Conservation (phyloP, 2,113 vertebrate species). For the Hydrochoerus hydrochaeris region DNA sequence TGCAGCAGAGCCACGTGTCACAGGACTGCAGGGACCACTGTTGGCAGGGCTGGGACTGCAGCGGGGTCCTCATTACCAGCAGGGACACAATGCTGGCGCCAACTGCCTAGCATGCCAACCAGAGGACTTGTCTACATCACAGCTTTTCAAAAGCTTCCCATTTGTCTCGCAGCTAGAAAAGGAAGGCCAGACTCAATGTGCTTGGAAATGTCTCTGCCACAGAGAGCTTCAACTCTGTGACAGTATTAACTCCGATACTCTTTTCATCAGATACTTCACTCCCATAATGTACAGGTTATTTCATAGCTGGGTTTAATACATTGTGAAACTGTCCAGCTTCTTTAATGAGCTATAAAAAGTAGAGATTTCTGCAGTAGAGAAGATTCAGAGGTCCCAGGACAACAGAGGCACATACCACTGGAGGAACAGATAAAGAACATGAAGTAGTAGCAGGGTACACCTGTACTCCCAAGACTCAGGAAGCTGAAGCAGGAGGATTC, state of each 20-base stretch:
- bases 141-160: background rate
- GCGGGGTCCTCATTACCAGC: background rate
- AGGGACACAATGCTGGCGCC: too few species aligned
- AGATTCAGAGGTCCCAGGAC: background rate
- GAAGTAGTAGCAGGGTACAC: background rate
- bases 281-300: background rate
- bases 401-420: background rate
- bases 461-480: background rate
- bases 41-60: background rate
- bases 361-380: background rate
- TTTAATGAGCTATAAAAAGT: background rate
- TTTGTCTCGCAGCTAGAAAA: background rate
- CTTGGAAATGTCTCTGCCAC: background rate
- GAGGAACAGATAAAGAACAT: background rate
- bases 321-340: background rate
- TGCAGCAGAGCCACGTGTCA: background rate
- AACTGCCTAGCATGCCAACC: background rate
- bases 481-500: background rate
- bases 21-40: background rate
- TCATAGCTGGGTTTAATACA: background rate
- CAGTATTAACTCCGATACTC: background rate
- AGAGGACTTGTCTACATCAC: background rate
- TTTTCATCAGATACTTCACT: background rate
- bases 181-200: background rate
- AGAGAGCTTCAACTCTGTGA: background rate